Base-by-base conservation (phyloP, 2,888 invertebrate species). In the Sphaerophoria taeniata region DNA sequence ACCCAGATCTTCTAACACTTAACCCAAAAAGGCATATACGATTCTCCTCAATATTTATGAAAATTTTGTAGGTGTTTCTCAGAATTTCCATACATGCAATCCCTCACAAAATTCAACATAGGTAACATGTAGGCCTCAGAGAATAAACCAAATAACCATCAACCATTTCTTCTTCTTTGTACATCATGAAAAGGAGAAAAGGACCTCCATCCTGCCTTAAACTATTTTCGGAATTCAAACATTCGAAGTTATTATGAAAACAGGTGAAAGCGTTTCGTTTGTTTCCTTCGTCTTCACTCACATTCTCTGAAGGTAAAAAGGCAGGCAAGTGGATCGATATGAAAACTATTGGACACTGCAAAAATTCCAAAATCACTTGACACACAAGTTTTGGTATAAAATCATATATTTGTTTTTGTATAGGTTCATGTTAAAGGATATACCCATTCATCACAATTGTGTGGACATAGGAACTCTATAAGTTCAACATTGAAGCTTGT, bases 341-440 rank as follows among this genome's bases (percentile, higher is more conserved):
- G 55, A 69, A 76, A 80, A 72, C 75, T 76, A 80, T 72, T 81
- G 80, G 65, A 72, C 70, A 14, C 33, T 71, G 67, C 70, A 71
- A 75, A 71, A 75, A 79, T 80, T 61, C 72, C 75, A 72, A 85
- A 49, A 31, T 76, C 65, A 80, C 80, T 70, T 78, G 78, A 65
- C 78, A 83, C 58, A 67, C 51, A 39, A n/a, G 65, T 24, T 43
- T 12, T 24, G 12, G 43, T 9, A 24, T 9, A 51, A 3, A 7
- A 43, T 43, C 7, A 51, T 24, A n/a, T 4, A 43, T 34, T 14
- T 6, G 4, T n/a, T 55, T n/a, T n/a, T 24, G 43, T 1, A 5
- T n/a, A 51, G 51, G 7, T 49, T 49, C 34, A 51, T 39, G 53
- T 24, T 53, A 74, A 51, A 70, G 47, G 49, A 49, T 67, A 56